Evolutionary conservation across 2,888 invertebrate species (phyloP).

Genomic region (Herminia tarsipennalis): DNA sequence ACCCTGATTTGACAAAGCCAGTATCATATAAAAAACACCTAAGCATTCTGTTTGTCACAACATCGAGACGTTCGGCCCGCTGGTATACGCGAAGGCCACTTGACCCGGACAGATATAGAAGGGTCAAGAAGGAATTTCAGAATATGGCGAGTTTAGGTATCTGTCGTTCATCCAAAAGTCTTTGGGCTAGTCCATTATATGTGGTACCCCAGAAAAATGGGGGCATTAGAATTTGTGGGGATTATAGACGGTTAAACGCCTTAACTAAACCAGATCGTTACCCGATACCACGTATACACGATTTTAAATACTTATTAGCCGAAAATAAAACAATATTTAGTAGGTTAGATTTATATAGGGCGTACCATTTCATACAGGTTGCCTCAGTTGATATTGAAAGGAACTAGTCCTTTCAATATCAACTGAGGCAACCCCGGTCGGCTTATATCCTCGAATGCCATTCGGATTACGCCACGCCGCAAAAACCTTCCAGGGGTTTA

Average conservation of each 20-base stretch:
- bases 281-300: conserved; percentile 23
- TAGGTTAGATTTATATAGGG: too few relatives aligned
- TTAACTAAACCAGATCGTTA: conserved; percentile 53
- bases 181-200: conserved; percentile 55
- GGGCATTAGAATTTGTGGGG: conserved; percentile 51
- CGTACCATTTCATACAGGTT: too few relatives aligned
- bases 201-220: conserved; percentile 34
- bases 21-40: conserved; percentile 49
- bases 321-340: background rate
- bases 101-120: conserved; percentile 46
- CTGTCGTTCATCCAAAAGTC: conserved; percentile 61
- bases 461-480: conserved; percentile 1
- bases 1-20: too few relatives aligned
- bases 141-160: too few relatives aligned
- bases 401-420: background rate
- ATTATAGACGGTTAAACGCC: conserved; percentile 57
- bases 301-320: background rate
- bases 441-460: background rate
- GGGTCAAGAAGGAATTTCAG: conserved; percentile 32
- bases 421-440: background rate
- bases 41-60: background rate
- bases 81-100: conserved; percentile 50
- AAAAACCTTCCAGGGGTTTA: background rate
- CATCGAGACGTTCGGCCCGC: conserved; percentile 50
- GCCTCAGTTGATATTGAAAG: too few relatives aligned